Evolutionary conservation across 2,113 vertebrate species (phyloP).

Genomic region (Meleagris gallopavo): DNA sequence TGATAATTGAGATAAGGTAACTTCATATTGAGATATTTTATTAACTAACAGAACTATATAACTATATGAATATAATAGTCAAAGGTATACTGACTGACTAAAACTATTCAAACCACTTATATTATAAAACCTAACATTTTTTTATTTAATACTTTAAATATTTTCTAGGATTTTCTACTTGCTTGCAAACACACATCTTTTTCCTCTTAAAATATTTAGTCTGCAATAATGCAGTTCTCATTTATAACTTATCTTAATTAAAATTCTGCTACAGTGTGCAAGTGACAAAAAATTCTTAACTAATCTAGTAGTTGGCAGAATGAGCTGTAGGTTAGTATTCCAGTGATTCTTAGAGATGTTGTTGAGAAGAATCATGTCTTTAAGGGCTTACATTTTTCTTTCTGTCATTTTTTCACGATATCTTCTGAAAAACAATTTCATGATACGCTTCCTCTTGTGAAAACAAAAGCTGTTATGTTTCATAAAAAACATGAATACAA

Average conservation of each 20-base stretch:
- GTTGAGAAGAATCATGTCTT: background rate
- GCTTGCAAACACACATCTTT: slow-evolving; percentile 34
- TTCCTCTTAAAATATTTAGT: slow-evolving; percentile 61
- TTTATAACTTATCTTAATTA: background rate
- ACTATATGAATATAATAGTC: background rate
- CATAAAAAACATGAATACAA: background rate
- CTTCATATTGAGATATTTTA: background rate
- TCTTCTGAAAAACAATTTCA: background rate
- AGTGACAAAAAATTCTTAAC: slow-evolving; percentile 7
- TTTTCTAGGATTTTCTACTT: background rate
- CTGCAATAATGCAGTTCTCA: slow-evolving; percentile 41
- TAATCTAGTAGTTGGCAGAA: slow-evolving; percentile 7
- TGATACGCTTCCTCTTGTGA: background rate
- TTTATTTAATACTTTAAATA: background rate
- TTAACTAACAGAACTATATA: background rate
- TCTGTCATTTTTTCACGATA: background rate
- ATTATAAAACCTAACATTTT: background rate
- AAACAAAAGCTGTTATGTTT: background rate
- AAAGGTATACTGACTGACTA: background rate
- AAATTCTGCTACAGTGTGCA: slow-evolving; percentile 35
- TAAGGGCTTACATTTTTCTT: slow-evolving; percentile 22
- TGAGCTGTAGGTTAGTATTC: background rate
- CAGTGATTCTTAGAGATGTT: background rate
- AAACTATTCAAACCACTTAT: background rate
- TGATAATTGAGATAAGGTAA: background rate